Percentiles rank a stretch among this genome's conserved stretches.
phyloP scores from a whole-genome alignment of 2,888 invertebrate species.

The Xanthia togata region DNA sequence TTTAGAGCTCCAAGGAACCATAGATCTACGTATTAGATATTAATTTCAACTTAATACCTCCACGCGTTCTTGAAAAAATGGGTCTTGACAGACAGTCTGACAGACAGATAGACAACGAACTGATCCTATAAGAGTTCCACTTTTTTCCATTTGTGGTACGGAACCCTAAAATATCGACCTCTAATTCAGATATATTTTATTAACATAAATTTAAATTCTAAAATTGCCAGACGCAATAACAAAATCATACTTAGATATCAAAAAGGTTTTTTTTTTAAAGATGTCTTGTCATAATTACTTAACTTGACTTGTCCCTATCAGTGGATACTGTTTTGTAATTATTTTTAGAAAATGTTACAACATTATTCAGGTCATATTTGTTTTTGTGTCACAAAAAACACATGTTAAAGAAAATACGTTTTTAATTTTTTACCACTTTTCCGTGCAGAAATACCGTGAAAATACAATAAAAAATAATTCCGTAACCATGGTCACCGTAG shows the following conservation, averaged over 20 bases:
- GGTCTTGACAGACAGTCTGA: too few relatives aligned
- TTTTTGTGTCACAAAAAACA: too few relatives aligned
- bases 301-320: not conserved
- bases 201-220: not conserved
- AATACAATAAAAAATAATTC: not conserved
- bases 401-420: not conserved
- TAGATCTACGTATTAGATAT: too few relatives aligned
- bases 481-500: constrained; percentile 19
- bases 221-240: constrained; percentile 15
- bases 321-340: not conserved
- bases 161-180: not conserved
- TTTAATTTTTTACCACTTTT: not conserved
- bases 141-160: too few relatives aligned
- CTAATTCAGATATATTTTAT: not conserved
- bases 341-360: not conserved
- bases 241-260: not conserved
- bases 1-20: too few relatives aligned
- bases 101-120: too few relatives aligned
- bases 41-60: too few relatives aligned
- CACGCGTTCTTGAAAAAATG: too few relatives aligned
- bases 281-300: not conserved
- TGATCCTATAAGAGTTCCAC: too few relatives aligned
- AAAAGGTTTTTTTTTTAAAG: not conserved
- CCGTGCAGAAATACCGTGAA: not conserved
- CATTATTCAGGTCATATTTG: too few relatives aligned